Base-by-base conservation (phyloP, 2,113 vertebrate genomes). In the Pipa parva region DNA sequence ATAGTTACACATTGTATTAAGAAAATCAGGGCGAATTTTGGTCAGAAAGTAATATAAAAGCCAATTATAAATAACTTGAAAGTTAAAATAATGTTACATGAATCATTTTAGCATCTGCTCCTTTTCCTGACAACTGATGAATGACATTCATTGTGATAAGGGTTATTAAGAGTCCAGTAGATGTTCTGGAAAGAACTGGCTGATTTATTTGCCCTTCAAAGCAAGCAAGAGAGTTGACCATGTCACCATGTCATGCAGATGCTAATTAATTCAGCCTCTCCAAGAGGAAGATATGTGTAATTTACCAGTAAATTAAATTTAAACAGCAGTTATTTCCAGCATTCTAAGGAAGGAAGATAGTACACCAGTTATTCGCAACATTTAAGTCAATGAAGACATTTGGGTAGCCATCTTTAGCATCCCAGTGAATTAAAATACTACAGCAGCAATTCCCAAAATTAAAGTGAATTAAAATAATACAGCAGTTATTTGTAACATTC, bases 21-120 rank as follows among this genome's bases (percentile, higher is more conserved):
- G 42, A 52, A 39, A 33, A 51, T 42, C 4, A 37, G 28, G 8
- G 55, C 3, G 13, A 39, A 63, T 25, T 12, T 3, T 36, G 33
- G 33, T 28, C 25, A 50, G 21, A 31, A 59, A 69, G 51, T 60
- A 31, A 69, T 60, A 48, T 69, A 59, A 69, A 60, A 13, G 2
- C 59, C n/a, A 29, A 8, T 18, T 37, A 67, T 59, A 22, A 69
- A 60, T 60, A 51, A 8, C 20, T 50, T 60, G 42, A 59, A 69
- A 69, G 48, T 60, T 10, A 45, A 27, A 52, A 28, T 37, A 52
- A 50, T 69, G 25, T n/a, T 33, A 68, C 26, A 50, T 60, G 56
- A 69, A 69, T 69, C 65, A 69, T 69, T 52, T 51, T 52, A 51
- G 51, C 57, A 69, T 60, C 48, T 69, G 65, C 48, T 51, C 18